Base-by-base conservation (phyloP, 2,113 vertebrate genomes). In the Tinamus guttatus region DNA sequence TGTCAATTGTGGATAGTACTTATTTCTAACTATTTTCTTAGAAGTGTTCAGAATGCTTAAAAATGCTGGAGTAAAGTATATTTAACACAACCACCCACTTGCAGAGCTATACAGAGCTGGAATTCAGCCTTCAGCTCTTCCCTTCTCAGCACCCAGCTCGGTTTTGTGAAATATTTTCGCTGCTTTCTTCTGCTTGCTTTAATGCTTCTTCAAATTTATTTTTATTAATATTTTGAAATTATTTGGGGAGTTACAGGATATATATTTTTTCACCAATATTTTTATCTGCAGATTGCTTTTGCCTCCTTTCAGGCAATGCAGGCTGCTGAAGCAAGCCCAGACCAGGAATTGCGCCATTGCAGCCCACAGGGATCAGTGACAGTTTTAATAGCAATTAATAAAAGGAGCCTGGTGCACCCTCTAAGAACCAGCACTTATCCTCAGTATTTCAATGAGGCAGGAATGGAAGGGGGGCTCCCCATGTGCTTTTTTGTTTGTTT, bases 1-100 rank as follows among this genome's bases (percentile, higher is more conserved):
- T 94, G 89, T 92, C 93, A 91, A 20, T 92, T 91, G 84, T 80
- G 54, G 81, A 94, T 94, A 62, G 63, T 76, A 84, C 84, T 65
- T 89, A 87, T 85, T 95, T 95, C 75, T 69, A 89, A 73, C 47
- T 89, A 40, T 74, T 89, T 91, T 62, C 77, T 91, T 91, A 82
- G 49, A 87, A 92, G 67, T 54, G 58, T 52, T 96, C 78, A 62
- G 74, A 94, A 91, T 89, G 40, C 84, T 94, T 94, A 79, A 89
- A 92, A 92, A 92, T 92, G 25, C 36, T 94, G n/a, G 70, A 76
- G 82, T 87, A 89, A 91, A 91, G 38, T 92, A 8, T 86, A 73
- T 89, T 94, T 80, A 91, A 90, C 73, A 70, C 64, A 94, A 36
- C 77, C 74, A 85, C 70, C 59, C 78, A 80, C 77, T 93, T 89